Evolutionary conservation across 2,113 vertebrate genomes (phyloP).

Genomic region (Alethe castanea): DNA sequence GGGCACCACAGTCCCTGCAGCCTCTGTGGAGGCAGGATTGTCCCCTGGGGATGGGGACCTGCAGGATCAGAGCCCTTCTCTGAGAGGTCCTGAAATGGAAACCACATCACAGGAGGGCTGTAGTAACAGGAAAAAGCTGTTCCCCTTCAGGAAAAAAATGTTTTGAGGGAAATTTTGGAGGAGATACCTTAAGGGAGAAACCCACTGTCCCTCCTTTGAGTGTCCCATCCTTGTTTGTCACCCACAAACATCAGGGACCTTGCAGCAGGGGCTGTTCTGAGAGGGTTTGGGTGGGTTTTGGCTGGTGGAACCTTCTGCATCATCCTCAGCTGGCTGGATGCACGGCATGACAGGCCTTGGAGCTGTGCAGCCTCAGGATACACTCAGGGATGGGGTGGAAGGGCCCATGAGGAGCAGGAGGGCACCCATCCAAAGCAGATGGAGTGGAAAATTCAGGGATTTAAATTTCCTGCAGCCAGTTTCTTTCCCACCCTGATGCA

Average conservation of each 20-base stretch:
- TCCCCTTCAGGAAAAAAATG: not conserved
- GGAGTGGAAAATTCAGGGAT: constrained; percentile 29
- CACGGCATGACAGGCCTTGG: not conserved
- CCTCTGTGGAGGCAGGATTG: not conserved
- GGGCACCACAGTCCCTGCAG: not conserved
- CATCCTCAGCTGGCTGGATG: not conserved
- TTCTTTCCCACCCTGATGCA: not conserved
- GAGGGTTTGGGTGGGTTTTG: not conserved
- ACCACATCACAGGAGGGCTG: not conserved
- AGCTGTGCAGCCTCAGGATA: not conserved
- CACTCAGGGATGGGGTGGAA: not conserved
- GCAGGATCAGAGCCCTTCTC: not conserved
- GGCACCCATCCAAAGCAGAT: not conserved
- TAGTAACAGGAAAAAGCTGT: not conserved
- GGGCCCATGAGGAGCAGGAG: fast-evolving
- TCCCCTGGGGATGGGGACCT: not conserved
- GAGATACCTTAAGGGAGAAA: not conserved
- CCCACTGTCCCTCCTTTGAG: not conserved
- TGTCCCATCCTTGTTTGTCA: not conserved
- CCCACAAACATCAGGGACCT: not conserved
- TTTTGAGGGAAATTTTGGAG: not conserved
- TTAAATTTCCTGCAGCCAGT: constrained; percentile 46
- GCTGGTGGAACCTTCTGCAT: not conserved
- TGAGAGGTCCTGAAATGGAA: not conserved
- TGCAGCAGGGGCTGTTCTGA: not conserved